A percentile compares a stretch with the other conserved stretches of the same genome.
Conservation (phyloP, 2,888 invertebrate species). For the Troides oblongomaculatus region DNA sequence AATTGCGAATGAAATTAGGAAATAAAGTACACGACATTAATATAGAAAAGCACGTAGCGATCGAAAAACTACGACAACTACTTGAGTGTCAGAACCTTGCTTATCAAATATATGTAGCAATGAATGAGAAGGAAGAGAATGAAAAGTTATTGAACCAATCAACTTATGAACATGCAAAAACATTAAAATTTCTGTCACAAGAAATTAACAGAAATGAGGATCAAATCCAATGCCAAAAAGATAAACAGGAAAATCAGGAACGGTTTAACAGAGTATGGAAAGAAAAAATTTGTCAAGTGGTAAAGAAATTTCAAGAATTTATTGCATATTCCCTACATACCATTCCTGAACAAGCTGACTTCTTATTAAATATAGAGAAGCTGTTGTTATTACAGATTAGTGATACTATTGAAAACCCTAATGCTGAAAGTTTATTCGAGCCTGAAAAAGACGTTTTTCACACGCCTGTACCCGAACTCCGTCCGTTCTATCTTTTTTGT, state of each 20-base stretch:
- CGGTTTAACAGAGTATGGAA: slow-evolving; percentile 57
- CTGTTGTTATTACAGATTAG: slow-evolving; percentile 65
- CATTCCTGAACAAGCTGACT: slow-evolving; percentile 66
- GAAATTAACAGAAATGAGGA: slow-evolving; percentile 51
- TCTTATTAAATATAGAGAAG: slow-evolving; percentile 69
- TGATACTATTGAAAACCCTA: slow-evolving; percentile 53
- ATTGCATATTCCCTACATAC: slow-evolving; percentile 59
- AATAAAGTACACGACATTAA: slow-evolving; percentile 59
- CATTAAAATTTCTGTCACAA: slow-evolving; percentile 48
- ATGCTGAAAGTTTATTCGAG: slow-evolving; percentile 55
- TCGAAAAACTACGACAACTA: slow-evolving; percentile 58
- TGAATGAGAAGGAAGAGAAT: slow-evolving; percentile 64
- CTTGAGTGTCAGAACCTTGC: slow-evolving; percentile 67
- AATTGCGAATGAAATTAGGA: slow-evolving; percentile 37
- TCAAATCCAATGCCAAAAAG: slow-evolving; percentile 49
- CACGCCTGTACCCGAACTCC: slow-evolving; percentile 51
- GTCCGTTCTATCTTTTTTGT: slow-evolving; percentile 64
- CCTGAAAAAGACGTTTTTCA: slow-evolving; percentile 43
- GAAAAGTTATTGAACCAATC: slow-evolving; percentile 48
- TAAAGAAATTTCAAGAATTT: slow-evolving; percentile 66
- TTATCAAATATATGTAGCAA: slow-evolving; percentile 67
- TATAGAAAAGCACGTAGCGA: slow-evolving; percentile 60
- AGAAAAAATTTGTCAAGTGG: slow-evolving; percentile 63
- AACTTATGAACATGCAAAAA: slow-evolving; percentile 52
- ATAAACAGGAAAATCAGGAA: slow-evolving; percentile 50